These are phyloP conservation scores for Arvicanthis niloticus DNA, from an alignment of 2,113 vertebrate species.

Conservation along the genomic window DNA sequence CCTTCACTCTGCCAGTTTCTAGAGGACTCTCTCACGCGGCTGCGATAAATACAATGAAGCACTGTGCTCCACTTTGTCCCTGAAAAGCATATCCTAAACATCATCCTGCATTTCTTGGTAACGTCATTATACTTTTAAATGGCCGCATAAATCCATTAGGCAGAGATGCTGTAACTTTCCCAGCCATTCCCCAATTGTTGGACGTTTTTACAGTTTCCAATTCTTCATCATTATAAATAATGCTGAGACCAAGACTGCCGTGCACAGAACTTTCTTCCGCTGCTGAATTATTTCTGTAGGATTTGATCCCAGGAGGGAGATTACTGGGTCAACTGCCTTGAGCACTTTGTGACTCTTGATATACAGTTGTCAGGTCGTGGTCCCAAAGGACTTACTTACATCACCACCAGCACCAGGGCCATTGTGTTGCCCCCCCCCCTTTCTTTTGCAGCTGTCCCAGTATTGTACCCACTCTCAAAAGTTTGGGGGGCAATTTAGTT, in stretches of 20 bases:
- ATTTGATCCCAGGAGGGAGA: slow-evolving; percentile 71
- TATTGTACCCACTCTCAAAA: neutral
- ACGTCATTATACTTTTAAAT: slow-evolving; percentile 77
- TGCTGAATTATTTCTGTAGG: slow-evolving; percentile 76
- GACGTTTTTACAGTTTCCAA: slow-evolving; percentile 77
- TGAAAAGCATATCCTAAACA: slow-evolving; percentile 69
- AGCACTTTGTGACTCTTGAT: slow-evolving; percentile 77
- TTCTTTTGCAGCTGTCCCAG: neutral
- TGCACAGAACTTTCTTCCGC: slow-evolving; percentile 70
- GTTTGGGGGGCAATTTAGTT: neutral
- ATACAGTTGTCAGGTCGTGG: slow-evolving; percentile 50
- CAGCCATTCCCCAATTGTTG: slow-evolving; percentile 60
- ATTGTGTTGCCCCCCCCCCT: neutral
- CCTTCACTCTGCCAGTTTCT: neutral
- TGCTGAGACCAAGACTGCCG: slow-evolving; percentile 77
- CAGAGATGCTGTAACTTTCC: slow-evolving; percentile 63
- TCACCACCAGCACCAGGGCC: neutral
- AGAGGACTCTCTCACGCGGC: neutral
- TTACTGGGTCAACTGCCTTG: slow-evolving; percentile 74
- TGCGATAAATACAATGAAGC: slow-evolving; percentile 49
- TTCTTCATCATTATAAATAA: slow-evolving; percentile 82
- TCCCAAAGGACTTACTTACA: slow-evolving; percentile 64
- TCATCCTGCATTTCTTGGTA: slow-evolving; percentile 64
- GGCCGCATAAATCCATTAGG: slow-evolving; percentile 73
- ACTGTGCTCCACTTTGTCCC: slow-evolving; percentile 11